phyloP scores from a whole-genome alignment of 2,888 invertebrate genomes.

The Lycaena phlaeas region DNA sequence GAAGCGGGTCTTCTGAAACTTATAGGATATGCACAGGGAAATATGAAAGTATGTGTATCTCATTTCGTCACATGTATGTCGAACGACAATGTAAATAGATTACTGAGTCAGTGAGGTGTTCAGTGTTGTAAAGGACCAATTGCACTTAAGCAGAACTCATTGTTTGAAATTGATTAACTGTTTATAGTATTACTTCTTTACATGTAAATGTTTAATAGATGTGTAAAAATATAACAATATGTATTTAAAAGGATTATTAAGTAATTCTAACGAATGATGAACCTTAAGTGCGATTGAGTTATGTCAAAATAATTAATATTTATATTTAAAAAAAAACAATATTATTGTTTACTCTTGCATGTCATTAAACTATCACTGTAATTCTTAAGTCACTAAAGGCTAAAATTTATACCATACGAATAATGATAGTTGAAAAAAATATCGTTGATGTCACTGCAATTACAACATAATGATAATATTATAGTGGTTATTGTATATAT shows the following conservation, averaged over 20 bases:
- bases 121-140: not conserved
- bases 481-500: constrained; percentile 2
- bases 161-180: not conserved
- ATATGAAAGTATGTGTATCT: not conserved
- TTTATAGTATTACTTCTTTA: not conserved
- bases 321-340: not conserved
- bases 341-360: not conserved
- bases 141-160: constrained; percentile 4
- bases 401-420: constrained; percentile 6
- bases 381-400: not conserved
- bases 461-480: not conserved
- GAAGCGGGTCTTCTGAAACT: constrained; percentile 2
- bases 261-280: not conserved
- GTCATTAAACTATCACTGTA: not conserved
- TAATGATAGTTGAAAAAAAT: not conserved
- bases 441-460: not conserved
- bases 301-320: not conserved
- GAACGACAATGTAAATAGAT: not conserved
- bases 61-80: not conserved
- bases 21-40: constrained; percentile 3
- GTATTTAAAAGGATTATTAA: not conserved
- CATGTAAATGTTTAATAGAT: constrained; percentile 5
- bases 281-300: constrained; percentile 3
- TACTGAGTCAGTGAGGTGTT: not conserved
- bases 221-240: constrained; percentile 7